Conservation (phyloP, 2,888 invertebrate genomes). For the Agrotis exclamationis region DNA sequence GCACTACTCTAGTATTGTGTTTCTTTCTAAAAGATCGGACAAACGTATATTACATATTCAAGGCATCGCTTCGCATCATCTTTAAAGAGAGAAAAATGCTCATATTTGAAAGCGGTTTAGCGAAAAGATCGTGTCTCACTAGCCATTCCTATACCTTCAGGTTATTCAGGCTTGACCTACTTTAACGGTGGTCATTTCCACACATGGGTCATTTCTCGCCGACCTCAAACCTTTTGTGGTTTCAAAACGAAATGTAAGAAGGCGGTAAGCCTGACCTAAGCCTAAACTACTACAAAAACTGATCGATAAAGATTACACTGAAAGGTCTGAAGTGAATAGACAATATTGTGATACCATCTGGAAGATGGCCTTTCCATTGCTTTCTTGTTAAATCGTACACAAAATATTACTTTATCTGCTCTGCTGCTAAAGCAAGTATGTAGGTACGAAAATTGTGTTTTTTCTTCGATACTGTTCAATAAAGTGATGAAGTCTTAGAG, state of each 20-base stretch:
- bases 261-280: constrained; percentile 21
- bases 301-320: constrained; percentile 84
- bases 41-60: too few relatives aligned
- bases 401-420: not conserved
- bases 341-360: not conserved
- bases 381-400: not conserved
- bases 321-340: constrained; percentile 68
- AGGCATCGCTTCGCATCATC: not conserved
- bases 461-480: not conserved
- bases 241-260: constrained; percentile 11
- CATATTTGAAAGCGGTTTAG: not conserved
- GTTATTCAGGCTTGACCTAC: constrained; percentile 42
- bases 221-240: constrained; percentile 44
- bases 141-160: constrained; percentile 7
- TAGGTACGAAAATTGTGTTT: not conserved
- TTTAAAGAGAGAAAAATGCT: not conserved
- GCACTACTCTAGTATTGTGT: not conserved
- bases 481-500: not conserved
- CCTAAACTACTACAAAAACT: constrained; percentile 63
- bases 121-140: not conserved
- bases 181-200: constrained; percentile 17
- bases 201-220: constrained; percentile 25
- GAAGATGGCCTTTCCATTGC: not conserved
- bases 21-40: not conserved
- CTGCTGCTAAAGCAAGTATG: too few relatives aligned